phyloP scores from a whole-genome alignment of 2,888 invertebrate genomes.

The Tinea pellionella region DNA sequence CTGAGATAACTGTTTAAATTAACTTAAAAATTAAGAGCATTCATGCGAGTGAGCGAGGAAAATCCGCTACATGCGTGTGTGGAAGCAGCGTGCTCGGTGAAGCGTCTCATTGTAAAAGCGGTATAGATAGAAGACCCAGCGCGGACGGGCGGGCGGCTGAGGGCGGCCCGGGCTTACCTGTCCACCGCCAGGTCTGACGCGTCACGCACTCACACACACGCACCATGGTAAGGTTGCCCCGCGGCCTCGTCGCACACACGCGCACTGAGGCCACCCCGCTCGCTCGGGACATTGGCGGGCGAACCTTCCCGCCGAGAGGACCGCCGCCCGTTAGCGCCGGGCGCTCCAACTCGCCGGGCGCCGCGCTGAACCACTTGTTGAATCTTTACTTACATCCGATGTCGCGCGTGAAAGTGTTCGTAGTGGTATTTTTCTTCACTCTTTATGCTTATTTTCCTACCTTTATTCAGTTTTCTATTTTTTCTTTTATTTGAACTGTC shows the following conservation, averaged over 20 bases:
- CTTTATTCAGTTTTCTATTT: conserved; percentile 14
- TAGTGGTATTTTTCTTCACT: neutral
- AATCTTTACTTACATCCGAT: conserved; percentile 28
- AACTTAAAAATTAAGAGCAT: conserved; percentile 1
- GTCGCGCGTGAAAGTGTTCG: neutral
- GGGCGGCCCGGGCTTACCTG: conserved; percentile 58
- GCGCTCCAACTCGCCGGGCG: conserved; percentile 34
- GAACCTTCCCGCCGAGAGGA: conserved; percentile 57
- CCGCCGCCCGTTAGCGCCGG: conserved; percentile 15
- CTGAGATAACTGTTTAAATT: neutral
- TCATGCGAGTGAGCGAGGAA: neutral
- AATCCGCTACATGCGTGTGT: conserved; percentile 6
- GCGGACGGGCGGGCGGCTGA: neutral
- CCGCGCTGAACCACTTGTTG: conserved; percentile 61
- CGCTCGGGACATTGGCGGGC: conserved; percentile 53
- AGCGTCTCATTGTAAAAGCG: conserved; percentile 53
- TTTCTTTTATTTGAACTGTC: conserved; percentile 21
- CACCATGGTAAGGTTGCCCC: conserved; percentile 13
- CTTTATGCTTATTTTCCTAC: conserved; percentile 17
- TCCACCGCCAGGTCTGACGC: conserved; percentile 53
- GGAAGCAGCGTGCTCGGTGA: conserved; percentile 34
- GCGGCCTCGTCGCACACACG: conserved; percentile 20
- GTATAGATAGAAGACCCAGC: conserved; percentile 34
- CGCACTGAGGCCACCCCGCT: conserved; percentile 23
- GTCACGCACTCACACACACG: conserved; percentile 38